Evolutionary conservation across 2,113 vertebrate species (phyloP), one percentile per base, ranked within the genome.

Genomic region (Xenopus laevis): DNA sequence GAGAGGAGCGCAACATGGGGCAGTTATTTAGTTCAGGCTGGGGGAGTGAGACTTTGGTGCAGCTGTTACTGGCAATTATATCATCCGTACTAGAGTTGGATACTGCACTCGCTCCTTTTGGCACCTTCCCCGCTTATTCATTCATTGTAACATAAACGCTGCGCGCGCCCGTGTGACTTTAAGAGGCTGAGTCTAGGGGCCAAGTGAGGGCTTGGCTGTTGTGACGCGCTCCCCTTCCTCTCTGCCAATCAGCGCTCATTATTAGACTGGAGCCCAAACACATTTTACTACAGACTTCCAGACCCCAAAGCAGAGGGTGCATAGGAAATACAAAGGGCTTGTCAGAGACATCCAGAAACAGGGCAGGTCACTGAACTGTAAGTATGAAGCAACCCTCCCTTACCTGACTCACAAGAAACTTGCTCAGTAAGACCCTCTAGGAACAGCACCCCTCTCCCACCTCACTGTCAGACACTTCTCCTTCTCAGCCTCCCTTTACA

Each of bases 161-260:
- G 65, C 52, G 8, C 52, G 8, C 62, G 23, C n/a, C 50, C 50
- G 18, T 68, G 27, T 71, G 70, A 13, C 59, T 71, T 71, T 27
- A 64, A 63, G 74, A 44, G 73, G 73, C 65, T 69, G 73, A 68
- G 33, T 68, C 65, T 20, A 44, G 53, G 77, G 57, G 75, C 0
- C 81, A 84, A 87, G 89, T 91, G 87, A 90, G 88, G 84, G 89
- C 87, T 83, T 79, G 88, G 88, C 61, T 74, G 72, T 8, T 78
- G 50, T 45, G 33, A 68, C 8, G 79, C 65, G 74, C 68, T 65
- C 77, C 55, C 74, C 66, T 68, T 69, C 84, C 86, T 83, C 81
- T 84, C 74, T 72, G 81, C 77, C 68, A 5, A 12, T 79, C 82
- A 71, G 33, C 45, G 69, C 12, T 75, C 66, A 68, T 75, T 75